These are phyloP conservation scores for Lamprotornis superbus DNA, from an alignment of 2,113 vertebrate genomes.

Conservation along the genomic window DNA sequence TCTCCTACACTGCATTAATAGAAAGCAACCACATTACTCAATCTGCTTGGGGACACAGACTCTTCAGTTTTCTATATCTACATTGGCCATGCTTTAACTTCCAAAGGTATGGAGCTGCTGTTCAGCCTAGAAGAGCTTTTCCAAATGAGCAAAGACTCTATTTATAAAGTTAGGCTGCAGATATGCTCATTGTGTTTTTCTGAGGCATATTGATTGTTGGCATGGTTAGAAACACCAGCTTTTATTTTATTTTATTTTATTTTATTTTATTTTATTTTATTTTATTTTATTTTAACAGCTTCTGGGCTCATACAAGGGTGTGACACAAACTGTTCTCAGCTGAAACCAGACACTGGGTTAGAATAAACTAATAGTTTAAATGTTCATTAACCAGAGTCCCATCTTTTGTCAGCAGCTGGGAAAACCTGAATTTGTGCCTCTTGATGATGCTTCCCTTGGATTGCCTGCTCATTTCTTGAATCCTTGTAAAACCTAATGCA, in stretches of 20 bases:
- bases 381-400: background rate
- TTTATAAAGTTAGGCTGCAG: background rate
- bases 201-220: background rate
- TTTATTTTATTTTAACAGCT: background rate
- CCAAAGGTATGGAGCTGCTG: background rate
- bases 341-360: background rate
- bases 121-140: background rate
- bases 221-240: background rate
- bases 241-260: background rate
- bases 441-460: background rate
- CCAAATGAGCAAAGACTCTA: background rate
- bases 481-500: background rate
- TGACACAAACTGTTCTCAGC: background rate
- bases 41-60: background rate
- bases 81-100: background rate
- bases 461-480: background rate
- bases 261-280: too few species aligned
- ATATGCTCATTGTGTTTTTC: background rate
- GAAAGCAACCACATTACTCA: background rate
- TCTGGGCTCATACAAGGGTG: background rate
- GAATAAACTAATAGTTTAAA: background rate
- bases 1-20: background rate
- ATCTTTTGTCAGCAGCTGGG: background rate
- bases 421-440: background rate
- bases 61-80: background rate